phyloP scores from a whole-genome alignment of 2,888 invertebrate species.

The Odontomyia ornata region DNA sequence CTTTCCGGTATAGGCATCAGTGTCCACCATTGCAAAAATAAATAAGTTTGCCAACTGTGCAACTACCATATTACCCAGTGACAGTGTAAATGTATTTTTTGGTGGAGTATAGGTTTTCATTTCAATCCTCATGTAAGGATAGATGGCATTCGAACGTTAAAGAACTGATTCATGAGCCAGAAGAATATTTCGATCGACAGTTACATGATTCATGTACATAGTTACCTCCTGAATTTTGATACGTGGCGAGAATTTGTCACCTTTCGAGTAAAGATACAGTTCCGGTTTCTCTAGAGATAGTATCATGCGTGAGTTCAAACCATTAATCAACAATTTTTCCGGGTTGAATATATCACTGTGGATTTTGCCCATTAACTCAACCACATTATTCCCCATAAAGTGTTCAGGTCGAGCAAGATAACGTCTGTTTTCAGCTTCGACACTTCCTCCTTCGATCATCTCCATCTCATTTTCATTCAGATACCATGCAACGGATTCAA shows the following conservation, averaged over 20 bases:
- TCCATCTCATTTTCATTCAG: background rate
- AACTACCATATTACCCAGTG: background rate
- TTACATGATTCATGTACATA: background rate
- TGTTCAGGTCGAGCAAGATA: background rate
- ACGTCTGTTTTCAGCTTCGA: background rate
- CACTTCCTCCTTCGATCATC: background rate
- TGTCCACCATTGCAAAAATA: no score
- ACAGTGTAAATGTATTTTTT: background rate
- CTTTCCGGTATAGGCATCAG: background rate
- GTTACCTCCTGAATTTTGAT: no score
- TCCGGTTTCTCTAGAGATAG: background rate
- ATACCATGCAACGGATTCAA: no score
- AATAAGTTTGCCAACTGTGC: no score
- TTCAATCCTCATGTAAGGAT: background rate
- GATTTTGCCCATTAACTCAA: background rate
- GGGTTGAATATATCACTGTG: no score
- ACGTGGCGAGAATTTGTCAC: background rate
- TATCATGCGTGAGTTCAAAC: background rate
- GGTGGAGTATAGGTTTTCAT: background rate
- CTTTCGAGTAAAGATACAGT: background rate
- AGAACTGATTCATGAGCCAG: no score
- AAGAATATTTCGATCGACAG: background rate
- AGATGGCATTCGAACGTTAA: no score
- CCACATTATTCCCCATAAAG: background rate
- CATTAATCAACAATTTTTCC: background rate